These are phyloP conservation scores for Sibirionetta formosa DNA, from an alignment of 2,797 vertebrate species.

Conservation along the genomic window DNA sequence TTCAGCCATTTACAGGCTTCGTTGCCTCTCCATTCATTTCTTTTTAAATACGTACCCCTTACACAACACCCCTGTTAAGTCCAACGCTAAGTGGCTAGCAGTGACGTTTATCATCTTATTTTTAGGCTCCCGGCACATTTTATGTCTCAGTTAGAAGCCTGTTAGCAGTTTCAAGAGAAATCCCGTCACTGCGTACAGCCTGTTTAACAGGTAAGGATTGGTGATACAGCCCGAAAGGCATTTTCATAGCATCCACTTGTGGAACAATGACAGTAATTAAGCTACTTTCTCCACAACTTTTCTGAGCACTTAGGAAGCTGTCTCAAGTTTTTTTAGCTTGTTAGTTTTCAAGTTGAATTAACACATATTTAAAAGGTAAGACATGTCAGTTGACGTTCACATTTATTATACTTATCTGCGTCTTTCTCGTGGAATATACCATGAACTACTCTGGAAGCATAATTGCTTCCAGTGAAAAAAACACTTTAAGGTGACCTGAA, in stretches of 20 bases:
- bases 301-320: neutral
- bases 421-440: neutral
- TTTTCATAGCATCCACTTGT: fast-evolving
- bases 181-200: neutral
- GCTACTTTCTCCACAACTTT: neutral
- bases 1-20: neutral
- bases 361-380: neutral
- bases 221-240: neutral
- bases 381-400: neutral
- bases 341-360: neutral
- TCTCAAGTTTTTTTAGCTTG: neutral
- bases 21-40: neutral
- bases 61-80: neutral
- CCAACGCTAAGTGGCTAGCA: neutral
- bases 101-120: fast-evolving
- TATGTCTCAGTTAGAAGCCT: neutral
- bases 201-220: neutral
- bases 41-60: neutral
- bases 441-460: neutral
- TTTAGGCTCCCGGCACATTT: neutral
- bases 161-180: neutral
- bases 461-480: neutral
- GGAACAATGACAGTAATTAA: neutral
- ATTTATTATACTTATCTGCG: neutral
- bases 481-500: fast-evolving